These are phyloP conservation scores for Ceyx cyanopectus DNA, from an alignment of 2,113 vertebrate genomes.

Conservation along the genomic window DNA sequence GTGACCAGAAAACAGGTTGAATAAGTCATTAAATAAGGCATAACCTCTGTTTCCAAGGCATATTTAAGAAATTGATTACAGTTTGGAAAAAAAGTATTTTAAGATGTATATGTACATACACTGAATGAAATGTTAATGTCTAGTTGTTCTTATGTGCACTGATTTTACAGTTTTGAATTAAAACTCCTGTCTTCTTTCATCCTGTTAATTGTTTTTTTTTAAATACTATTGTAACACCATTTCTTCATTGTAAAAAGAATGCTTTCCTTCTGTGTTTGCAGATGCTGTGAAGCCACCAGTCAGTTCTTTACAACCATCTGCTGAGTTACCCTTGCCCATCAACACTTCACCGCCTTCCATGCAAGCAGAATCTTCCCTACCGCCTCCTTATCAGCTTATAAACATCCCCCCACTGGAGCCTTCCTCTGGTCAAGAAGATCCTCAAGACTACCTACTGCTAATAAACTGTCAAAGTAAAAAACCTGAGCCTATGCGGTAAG, in stretches of 20 bases:
- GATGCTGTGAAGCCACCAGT: constrained; percentile 87
- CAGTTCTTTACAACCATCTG: constrained; percentile 79
- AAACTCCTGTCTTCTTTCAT: background rate
- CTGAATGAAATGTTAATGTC: background rate
- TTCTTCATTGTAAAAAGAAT: background rate
- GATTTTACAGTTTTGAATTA: background rate
- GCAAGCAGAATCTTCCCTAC: constrained; percentile 80
- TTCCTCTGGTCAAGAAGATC: constrained; percentile 91
- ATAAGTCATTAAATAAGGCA: background rate
- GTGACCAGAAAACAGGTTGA: background rate
- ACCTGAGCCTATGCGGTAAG: constrained; percentile 92
- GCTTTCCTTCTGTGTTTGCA: constrained; percentile 36
- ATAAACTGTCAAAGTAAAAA: constrained; percentile 99
- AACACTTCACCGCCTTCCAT: constrained; percentile 68
- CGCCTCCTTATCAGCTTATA: constrained; percentile 94
- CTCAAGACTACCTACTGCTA: constrained; percentile 96
- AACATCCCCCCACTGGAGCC: constrained; percentile 88
- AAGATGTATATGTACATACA: background rate
- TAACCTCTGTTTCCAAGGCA: background rate
- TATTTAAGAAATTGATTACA: background rate
- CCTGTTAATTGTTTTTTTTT: background rate
- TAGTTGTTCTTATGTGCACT: background rate
- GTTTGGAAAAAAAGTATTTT: background rate
- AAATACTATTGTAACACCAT: background rate
- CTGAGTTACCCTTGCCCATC: constrained; percentile 84